Evolutionary conservation across 2,888 invertebrate genomes (phyloP), one percentile per base, ranked within the genome.

Genomic region (Dione juno): DNA sequence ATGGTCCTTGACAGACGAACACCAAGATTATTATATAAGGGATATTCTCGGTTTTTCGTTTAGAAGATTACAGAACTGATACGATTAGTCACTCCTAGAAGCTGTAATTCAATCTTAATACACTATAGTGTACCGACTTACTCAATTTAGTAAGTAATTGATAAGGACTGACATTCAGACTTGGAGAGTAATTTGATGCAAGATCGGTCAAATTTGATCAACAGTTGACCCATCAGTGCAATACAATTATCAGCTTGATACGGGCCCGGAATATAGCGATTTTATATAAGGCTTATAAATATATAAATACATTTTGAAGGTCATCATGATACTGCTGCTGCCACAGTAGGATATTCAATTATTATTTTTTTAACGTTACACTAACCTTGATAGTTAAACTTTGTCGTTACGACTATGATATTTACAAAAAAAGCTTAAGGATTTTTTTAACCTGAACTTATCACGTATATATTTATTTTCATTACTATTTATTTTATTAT

Each of bases 161-260:
- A 72, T 74, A 73, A 71, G 59, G 72, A 74, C 61, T 71, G 70
- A 71, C 69, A 68, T 54, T 21, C 14, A 48, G 58, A 74, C 64
- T 66, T 69, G 48, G 52, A 53, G 13, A 65, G 70, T 71, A 71
- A 71, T 72, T 64, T 66, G 28, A 69, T 70, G 57, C 54, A 53
- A 68, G 69, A 73, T 72, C 64, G 65, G 74, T 69, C 73, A 69
- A 68, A 69, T 74, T 75, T 72, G 69, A 76, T 76, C 74, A 69
- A 63, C 67, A 57, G 64, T 65, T 66, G 71, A 67, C 63, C 59
- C 61, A 57, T 43, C 64, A 61, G 58, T 67, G 67, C 70, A 74
- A 74, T 74, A 73, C 76, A 74, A 76, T 76, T 71, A 69, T 68
- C 70, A 66, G 43, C 43, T 52, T n/a, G 37, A 37, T 10, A 48